A percentile compares a stretch with the other conserved stretches of the same genome.
phyloP scores from a whole-genome alignment of 2,113 vertebrate species.

The Salvelinus alpinus region DNA sequence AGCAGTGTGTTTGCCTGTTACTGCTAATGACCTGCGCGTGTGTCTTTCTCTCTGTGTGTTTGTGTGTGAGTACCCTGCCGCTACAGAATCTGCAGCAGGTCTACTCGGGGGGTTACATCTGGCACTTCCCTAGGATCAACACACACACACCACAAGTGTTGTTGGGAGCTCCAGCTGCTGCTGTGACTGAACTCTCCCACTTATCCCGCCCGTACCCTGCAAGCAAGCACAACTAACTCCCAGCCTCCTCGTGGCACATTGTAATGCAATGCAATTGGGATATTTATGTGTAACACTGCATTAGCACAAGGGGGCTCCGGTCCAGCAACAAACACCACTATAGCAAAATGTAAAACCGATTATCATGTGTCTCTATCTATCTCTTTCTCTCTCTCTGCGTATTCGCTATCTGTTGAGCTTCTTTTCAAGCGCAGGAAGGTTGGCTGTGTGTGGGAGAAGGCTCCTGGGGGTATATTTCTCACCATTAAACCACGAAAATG shows the following conservation, averaged over 20 bases:
- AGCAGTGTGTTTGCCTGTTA: constrained; percentile 16
- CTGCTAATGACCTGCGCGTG: too few relatives aligned
- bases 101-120: constrained; percentile 61
- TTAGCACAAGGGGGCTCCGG: constrained; percentile 15
- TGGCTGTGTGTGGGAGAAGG: constrained; percentile 18
- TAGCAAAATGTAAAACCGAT: constrained; percentile 27
- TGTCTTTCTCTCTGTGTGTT: background rate
- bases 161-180: constrained; percentile 55
- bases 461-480: constrained; percentile 44
- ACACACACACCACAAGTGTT: constrained; percentile 23
- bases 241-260: constrained; percentile 40
- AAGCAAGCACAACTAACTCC: constrained; percentile 32
- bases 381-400: constrained; percentile 19
- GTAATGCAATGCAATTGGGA: constrained; percentile 46
- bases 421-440: constrained; percentile 38
- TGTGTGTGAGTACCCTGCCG: background rate
- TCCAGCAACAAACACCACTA: constrained; percentile 26
- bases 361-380: constrained; percentile 34
- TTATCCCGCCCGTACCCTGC: constrained; percentile 34
- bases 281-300: constrained; percentile 53
- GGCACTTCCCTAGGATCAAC: constrained; percentile 35
- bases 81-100: constrained; percentile 16
- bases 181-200: constrained; percentile 26
- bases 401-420: constrained; percentile 23
- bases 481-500: constrained; percentile 49